A percentile compares a stretch with the other conserved stretches of the same genome.
Evolutionary conservation across 2,888 invertebrate species (phyloP).

Genomic region (Branchellion lobata): DNA sequence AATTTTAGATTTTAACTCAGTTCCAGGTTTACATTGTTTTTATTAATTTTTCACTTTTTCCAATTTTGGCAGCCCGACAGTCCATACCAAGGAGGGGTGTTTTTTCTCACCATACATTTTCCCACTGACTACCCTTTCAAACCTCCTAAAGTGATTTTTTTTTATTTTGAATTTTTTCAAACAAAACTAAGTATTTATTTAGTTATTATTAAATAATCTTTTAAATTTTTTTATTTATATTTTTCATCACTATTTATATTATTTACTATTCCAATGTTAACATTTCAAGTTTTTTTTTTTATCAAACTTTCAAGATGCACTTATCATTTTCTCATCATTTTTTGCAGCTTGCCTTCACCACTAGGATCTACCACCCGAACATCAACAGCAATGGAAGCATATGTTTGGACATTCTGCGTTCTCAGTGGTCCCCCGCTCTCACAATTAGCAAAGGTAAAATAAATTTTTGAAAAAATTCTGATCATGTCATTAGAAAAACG

Average conservation of each 20-base stretch:
- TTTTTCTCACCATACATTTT: constrained; percentile 99
- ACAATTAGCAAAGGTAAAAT: constrained; percentile 99
- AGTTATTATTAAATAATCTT: not conserved
- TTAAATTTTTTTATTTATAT: too few relatives aligned
- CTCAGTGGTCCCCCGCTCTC: constrained; percentile 99
- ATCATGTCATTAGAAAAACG: too few relatives aligned
- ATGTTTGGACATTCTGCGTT: constrained; percentile 98
- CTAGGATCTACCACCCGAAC: constrained; percentile 99
- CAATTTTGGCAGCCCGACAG: constrained; percentile 82
- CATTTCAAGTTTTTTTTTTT: not conserved
- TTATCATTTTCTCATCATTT: too few relatives aligned
- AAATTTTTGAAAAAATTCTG: too few relatives aligned
- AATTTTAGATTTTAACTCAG: constrained; percentile 50
- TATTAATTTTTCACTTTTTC: not conserved
- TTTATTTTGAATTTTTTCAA: not conserved
- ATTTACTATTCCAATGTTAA: not conserved
- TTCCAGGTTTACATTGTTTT: not conserved
- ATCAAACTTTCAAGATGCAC: too few relatives aligned
- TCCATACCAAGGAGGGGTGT: constrained; percentile 99
- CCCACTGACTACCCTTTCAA: constrained; percentile 99
- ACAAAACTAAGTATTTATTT: constrained; percentile 17
- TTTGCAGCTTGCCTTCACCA: constrained; percentile 91
- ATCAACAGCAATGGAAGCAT: constrained; percentile 99
- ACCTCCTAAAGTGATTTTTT: constrained; percentile 80
- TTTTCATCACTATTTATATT: too few relatives aligned